Base-by-base conservation (phyloP, 2,113 vertebrate species). In the Polyodon spathula region DNA sequence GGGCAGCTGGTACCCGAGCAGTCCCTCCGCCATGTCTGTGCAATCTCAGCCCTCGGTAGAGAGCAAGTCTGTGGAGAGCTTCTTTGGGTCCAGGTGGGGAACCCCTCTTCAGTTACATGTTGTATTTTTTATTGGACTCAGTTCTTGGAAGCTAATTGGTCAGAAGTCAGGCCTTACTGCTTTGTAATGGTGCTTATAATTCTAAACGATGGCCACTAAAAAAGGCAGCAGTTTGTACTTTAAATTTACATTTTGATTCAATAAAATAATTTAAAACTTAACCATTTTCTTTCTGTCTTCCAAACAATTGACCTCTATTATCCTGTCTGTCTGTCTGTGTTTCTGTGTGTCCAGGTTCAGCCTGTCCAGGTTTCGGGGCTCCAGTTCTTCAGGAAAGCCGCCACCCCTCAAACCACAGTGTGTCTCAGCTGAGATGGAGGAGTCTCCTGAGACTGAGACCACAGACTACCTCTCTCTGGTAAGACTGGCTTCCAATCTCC, bases 401-500 rank as follows among this genome's bases (percentile, higher is more conserved):
- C 72, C 76, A 55, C 84, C 86, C 1, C 82, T 88, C 46, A 87
- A 89, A 65, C 83, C 86, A 0, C 88, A 86, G 51, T 90, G 88
- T 74, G 75, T 83, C 66, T 88, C 82, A 65, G 74, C 68, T 0
- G 84, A 81, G 46, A 77, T 73, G 0, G 88, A 92, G 43, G 40
- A 63, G 68, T 78, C 77, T 44, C 53, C 74, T 6, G 78, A 81
- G 17, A 54, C 51, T 0, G 78, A 80, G 4, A 66, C 65, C 64
- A 81, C 86, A 0, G 86, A 96, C 81, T 98, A 98, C 76, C 79
- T 96, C 63, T 88, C 93, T 0, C 76, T 98, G 93, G 96, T 98
- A 80, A 90, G 89, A 52, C 8, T 5, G 14, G 3, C 27, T 27
- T 46, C 14, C 42, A 14, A 44, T 52, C 7, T 12, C 27, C 38